Percentiles rank a stretch among this genome's conserved stretches.
phyloP scores from a whole-genome alignment of 2,113 vertebrate species.

The Mirounga angustirostris region DNA sequence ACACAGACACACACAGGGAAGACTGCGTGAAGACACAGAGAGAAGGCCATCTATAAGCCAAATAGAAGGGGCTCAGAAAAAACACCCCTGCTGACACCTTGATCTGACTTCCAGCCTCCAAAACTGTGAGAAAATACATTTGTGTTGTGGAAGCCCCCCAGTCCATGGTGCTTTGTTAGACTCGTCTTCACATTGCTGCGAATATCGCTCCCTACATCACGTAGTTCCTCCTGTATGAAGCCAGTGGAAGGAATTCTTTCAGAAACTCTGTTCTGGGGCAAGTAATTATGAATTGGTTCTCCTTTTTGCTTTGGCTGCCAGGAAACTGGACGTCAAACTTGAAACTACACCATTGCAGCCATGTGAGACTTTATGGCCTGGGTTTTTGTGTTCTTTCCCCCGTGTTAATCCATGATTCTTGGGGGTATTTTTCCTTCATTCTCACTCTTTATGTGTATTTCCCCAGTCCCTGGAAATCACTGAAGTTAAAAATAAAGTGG shows the following conservation, averaged over 20 bases:
- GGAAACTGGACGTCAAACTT: slow-evolving; percentile 55
- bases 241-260: not conserved
- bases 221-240: not conserved
- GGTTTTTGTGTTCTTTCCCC: not conserved
- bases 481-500: slow-evolving; percentile 44
- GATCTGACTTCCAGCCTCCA: not conserved
- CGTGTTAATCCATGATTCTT: not conserved
- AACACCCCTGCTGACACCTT: not conserved
- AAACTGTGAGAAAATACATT: not conserved
- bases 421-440: not conserved
- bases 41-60: not conserved
- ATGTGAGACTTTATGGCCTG: not conserved
- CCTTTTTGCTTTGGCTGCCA: slow-evolving; percentile 44
- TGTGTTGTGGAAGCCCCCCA: not conserved
- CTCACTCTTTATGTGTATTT: not conserved
- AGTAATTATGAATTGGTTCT: slow-evolving; percentile 27
- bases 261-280: slow-evolving; percentile 25
- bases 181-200: not conserved
- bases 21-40: not conserved
- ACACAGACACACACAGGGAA: not conserved
- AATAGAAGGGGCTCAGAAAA: not conserved
- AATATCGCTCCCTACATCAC: not conserved
- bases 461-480: not conserved
- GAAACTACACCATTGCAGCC: not conserved
- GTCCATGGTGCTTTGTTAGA: not conserved